Evolutionary conservation across 2,888 invertebrate genomes (phyloP), one percentile per base, ranked within the genome.

Genomic region (Morpho achilles): DNA sequence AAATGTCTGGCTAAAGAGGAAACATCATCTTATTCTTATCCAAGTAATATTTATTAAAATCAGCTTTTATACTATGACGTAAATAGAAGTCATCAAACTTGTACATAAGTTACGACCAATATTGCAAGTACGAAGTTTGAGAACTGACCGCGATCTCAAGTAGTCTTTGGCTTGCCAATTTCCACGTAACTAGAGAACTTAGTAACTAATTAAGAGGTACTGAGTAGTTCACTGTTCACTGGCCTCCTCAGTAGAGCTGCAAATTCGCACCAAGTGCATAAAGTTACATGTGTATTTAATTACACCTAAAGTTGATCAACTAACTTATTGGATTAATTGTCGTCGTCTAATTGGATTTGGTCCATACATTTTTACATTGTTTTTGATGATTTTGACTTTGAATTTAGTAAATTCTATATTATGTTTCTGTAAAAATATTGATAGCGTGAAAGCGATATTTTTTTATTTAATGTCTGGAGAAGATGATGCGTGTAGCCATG

Each of bases 151-250:
- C 59, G 57, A 56, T 57, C 53, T 56, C 50, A 45, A 60, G 65
- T 58, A 61, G 63, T 58, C 59, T 59, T 16, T 59, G 60, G 61
- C 60, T 59, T 63, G 65, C 66, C 67, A 63, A 62, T 61, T 64
- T 54, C 53, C 59, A 57, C 59, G 63, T 62, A 62, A 62, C 64
- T 49, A 51, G 60, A 22, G 59, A 69, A 69, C 64, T 70, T 66
- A 62, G 53, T 53, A 67, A 69, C 69, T 69, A 70, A 70, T 70
- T 69, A 70, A 66, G 67, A 67, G 58, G 56, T 65, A 61, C 66
- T 69, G 63, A 56, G 60, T 68, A 69, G 64, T 69, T 61, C n/a
- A 64, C 63, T 65, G 69, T 64, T 61, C 64, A 62, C 65, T 60
- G 56, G 51, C 59, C 58, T 50, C 59, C 55, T 61, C 52, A 45